Evolutionary conservation across 2,113 vertebrate species (phyloP).

Genomic region (Oryzias javanicus): DNA sequence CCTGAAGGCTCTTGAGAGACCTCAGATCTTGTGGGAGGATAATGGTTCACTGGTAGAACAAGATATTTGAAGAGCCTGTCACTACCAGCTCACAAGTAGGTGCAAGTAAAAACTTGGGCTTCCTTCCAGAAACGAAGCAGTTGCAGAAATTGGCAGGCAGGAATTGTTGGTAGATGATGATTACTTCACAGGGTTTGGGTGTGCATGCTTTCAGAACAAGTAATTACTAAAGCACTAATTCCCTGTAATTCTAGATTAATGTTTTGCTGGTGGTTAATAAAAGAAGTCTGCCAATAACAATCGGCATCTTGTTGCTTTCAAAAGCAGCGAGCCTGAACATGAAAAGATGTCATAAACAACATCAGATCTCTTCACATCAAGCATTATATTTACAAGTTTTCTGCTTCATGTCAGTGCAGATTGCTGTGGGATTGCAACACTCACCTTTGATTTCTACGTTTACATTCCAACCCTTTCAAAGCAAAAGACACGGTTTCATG

Average conservation of each 20-base stretch:
- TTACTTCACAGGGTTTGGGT: constrained; percentile 36
- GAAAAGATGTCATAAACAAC: constrained; percentile 48
- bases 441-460: not conserved
- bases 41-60: constrained; percentile 1
- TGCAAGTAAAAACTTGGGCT: constrained; percentile 22
- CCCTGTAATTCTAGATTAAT: not conserved
- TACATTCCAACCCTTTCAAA: not conserved
- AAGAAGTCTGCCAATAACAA: constrained; percentile 2
- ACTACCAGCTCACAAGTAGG: constrained; percentile 32
- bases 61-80: constrained; percentile 5
- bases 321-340: constrained; percentile 36
- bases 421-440: not conserved
- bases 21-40: constrained; percentile 14
- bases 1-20: constrained; percentile 10
- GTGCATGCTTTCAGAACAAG: constrained; percentile 26
- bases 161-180: constrained; percentile 6
- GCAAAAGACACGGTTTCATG: not conserved
- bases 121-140: constrained; percentile 22
- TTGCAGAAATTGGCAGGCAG: constrained; percentile 5
- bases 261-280: constrained; percentile 25
- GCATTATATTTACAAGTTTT: too few species aligned
- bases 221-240: constrained; percentile 4
- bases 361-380: not conserved
- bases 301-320: constrained; percentile 4
- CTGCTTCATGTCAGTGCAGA: too few species aligned